Evolutionary conservation across 2,888 invertebrate genomes (phyloP).

Genomic region (Odiellus spinosus): DNA sequence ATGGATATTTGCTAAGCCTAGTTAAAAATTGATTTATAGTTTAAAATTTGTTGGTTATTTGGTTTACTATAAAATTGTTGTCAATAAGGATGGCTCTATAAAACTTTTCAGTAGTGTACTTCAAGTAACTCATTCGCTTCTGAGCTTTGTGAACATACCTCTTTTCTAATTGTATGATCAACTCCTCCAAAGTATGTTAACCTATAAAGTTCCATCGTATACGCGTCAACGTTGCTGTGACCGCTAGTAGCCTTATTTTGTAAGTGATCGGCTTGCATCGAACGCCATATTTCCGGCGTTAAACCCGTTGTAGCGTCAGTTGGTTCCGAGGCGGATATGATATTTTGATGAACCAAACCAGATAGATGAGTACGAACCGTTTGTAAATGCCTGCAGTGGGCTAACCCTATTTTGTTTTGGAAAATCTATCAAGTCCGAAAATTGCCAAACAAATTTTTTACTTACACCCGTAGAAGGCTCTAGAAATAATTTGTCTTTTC

Average conservation of each 20-base stretch:
- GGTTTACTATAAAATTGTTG: too few species aligned
- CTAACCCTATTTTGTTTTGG: conserved; percentile 44
- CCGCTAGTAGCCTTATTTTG: conserved; percentile 30
- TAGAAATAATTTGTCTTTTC: conserved; percentile 81
- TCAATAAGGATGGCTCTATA: too few species aligned
- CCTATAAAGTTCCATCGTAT: conserved; percentile 50
- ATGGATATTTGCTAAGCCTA: too few species aligned
- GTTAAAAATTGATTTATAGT: too few species aligned
- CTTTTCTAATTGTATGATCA: conserved; percentile 40
- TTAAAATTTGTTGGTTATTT: too few species aligned
- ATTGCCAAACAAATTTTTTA: conserved; percentile 1
- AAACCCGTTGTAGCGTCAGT: conserved; percentile 38
- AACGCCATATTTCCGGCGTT: conserved; percentile 57
- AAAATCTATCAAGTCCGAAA: neutral
- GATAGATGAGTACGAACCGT: conserved; percentile 84
- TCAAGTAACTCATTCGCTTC: too few species aligned
- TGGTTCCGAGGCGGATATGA: conserved; percentile 41
- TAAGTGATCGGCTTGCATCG: conserved; percentile 42
- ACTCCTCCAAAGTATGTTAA: conserved; percentile 78
- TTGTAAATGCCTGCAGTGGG: conserved; percentile 78
- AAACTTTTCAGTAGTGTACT: too few species aligned
- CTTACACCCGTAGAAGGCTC: conserved; percentile 84
- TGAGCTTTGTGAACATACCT: too few species aligned
- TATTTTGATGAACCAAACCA: conserved; percentile 59
- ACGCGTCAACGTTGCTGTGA: neutral